A percentile compares a stretch with the other conserved stretches of the same genome.
Evolutionary conservation across 2,888 invertebrate genomes (phyloP).

Genomic region (Aleiodes alternator): DNA sequence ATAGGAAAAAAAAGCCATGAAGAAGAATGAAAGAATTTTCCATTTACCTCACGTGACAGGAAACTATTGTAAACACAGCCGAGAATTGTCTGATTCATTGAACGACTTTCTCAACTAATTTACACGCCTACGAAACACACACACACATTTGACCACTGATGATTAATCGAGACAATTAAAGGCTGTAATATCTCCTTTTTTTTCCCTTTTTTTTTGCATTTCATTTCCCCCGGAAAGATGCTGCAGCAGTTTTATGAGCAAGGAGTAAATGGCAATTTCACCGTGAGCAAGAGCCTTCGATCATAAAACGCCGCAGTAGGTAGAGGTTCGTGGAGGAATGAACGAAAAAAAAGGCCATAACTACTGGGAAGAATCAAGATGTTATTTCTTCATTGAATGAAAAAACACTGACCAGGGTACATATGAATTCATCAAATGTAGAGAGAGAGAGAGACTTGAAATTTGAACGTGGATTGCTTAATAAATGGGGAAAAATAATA

Average conservation of each 20-base stretch:
- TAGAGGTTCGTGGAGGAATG: too few species aligned
- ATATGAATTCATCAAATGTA: constrained; percentile 11
- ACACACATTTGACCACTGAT: background rate
- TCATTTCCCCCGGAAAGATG: constrained; percentile 19
- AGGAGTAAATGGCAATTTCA: constrained; percentile 7
- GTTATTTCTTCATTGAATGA: too few species aligned
- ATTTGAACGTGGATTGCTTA: constrained; percentile 17
- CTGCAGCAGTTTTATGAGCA: constrained; percentile 10
- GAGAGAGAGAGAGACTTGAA: background rate
- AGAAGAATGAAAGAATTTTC: background rate
- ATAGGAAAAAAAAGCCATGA: background rate
- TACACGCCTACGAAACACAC: background rate
- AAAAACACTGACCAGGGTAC: too few species aligned
- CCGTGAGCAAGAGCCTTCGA: background rate
- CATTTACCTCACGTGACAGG: constrained; percentile 2
- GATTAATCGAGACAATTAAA: constrained; percentile 24
- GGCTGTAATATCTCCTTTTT: background rate
- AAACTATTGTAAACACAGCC: background rate
- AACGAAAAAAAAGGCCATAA: too few species aligned
- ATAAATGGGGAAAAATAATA: background rate
- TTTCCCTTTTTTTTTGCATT: background rate
- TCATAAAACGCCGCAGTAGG: too few species aligned
- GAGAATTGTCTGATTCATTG: constrained; percentile 17
- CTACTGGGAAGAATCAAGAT: too few species aligned
- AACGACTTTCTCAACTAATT: constrained; percentile 17